phyloP scores from a whole-genome alignment of 2,888 invertebrate species.

The Imbricaverruca yamaguchii region DNA sequence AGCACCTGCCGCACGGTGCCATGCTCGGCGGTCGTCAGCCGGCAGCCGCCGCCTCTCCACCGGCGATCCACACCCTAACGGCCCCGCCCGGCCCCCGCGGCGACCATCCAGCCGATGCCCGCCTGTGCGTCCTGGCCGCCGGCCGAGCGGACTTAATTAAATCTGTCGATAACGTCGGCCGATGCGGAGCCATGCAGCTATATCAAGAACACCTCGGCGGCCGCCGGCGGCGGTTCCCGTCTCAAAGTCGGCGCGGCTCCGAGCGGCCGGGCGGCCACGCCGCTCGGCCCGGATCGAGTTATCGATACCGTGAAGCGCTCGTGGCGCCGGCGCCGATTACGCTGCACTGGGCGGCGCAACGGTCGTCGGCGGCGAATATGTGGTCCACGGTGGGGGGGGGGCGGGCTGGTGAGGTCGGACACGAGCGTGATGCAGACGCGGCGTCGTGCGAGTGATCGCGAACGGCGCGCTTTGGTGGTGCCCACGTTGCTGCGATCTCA shows the following conservation, averaged over 20 bases:
- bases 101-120: neutral
- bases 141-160: neutral
- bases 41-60: neutral
- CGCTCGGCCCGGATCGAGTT: neutral
- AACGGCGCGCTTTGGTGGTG: no score
- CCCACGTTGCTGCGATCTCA: no score
- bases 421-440: no score
- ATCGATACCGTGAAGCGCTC: neutral
- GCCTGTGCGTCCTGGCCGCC: neutral
- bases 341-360: neutral
- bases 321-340: neutral
- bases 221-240: neutral
- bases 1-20: neutral
- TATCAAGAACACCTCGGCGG: slow-evolving; percentile 13
- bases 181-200: neutral
- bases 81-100: neutral
- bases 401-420: no score
- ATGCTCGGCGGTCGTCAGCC: neutral
- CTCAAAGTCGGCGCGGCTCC: no score
- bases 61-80: neutral
- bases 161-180: neutral
- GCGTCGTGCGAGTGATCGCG: no score
- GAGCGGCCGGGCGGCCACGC: neutral
- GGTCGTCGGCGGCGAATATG: no score
- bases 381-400: no score